Conservation (phyloP, 1,140 invertebrate genomes). For the Apis cerana region DNA sequence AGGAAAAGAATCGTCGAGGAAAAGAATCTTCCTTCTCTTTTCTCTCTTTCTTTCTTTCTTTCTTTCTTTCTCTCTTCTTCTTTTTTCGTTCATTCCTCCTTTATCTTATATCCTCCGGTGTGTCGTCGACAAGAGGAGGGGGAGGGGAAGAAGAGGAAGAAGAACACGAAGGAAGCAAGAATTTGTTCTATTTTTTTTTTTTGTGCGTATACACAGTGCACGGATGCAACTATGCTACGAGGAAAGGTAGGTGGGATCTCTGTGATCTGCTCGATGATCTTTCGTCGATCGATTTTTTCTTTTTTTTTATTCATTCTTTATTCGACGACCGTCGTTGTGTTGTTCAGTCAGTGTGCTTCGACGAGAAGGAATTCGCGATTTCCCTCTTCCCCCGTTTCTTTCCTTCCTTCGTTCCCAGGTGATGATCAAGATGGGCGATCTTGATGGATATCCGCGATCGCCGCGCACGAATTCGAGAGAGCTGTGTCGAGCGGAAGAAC, state of each 20-base stretch:
- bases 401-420: too few species aligned
- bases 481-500: too few species aligned
- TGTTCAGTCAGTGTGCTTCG: too few species aligned
- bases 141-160: background rate
- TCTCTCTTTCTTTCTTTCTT: too few species aligned
- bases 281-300: background rate
- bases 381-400: too few species aligned
- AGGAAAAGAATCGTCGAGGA: background rate
- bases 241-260: slow-evolving; percentile 70
- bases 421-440: too few species aligned
- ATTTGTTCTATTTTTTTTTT: slow-evolving; percentile 26
- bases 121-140: background rate
- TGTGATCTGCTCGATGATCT: background rate
- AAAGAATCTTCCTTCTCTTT: too few species aligned
- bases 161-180: background rate
- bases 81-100: slow-evolving; percentile 28
- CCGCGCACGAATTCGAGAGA: too few species aligned
- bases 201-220: slow-evolving; percentile 57
- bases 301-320: background rate
- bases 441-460: too few species aligned
- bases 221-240: slow-evolving; percentile 73
- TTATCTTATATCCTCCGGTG: slow-evolving; percentile 14
- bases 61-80: too few species aligned
- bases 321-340: background rate
- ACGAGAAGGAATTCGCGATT: too few species aligned